These are phyloP conservation scores for Psephotus haematonotus DNA, from an alignment of 2,113 vertebrate genomes.

Conservation along the genomic window DNA sequence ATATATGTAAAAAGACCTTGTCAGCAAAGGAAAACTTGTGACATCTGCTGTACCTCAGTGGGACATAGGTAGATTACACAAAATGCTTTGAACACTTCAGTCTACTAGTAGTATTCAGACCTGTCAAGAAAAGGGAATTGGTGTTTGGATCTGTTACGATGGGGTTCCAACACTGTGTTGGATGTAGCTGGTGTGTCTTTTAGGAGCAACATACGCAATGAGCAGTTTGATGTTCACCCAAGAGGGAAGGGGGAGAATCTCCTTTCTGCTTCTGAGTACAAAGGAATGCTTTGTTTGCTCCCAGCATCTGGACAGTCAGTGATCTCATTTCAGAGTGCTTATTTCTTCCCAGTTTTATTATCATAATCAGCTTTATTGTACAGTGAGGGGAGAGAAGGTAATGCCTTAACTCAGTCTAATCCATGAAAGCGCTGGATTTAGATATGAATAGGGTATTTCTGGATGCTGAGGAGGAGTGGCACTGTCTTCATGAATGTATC, in stretches of 20 bases:
- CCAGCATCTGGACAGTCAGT: not conserved
- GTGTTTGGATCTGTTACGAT: not conserved
- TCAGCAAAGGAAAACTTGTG: not conserved
- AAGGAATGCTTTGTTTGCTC: not conserved
- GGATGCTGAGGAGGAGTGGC: not conserved
- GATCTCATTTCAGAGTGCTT: not conserved
- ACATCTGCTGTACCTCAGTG: not conserved
- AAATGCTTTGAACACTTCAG: not conserved
- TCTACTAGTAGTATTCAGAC: not conserved
- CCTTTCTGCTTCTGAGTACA: not conserved
- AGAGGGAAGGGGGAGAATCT: not conserved
- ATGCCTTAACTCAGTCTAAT: not conserved
- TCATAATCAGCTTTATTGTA: not conserved
- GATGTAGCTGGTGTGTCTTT: not conserved
- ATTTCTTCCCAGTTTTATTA: not conserved
- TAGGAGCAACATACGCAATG: not conserved
- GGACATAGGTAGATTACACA: rapidly evolving
- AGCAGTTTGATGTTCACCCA: not conserved
- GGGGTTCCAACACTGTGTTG: not conserved
- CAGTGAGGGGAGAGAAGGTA: not conserved
- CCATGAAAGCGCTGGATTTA: not conserved
- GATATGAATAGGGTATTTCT: not conserved
- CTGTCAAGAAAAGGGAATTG: not conserved
- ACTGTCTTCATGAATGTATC: not conserved
- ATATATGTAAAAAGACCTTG: not conserved